phyloP scores from a whole-genome alignment of 2,797 vertebrate species.

The Heterohyrax brucei region DNA sequence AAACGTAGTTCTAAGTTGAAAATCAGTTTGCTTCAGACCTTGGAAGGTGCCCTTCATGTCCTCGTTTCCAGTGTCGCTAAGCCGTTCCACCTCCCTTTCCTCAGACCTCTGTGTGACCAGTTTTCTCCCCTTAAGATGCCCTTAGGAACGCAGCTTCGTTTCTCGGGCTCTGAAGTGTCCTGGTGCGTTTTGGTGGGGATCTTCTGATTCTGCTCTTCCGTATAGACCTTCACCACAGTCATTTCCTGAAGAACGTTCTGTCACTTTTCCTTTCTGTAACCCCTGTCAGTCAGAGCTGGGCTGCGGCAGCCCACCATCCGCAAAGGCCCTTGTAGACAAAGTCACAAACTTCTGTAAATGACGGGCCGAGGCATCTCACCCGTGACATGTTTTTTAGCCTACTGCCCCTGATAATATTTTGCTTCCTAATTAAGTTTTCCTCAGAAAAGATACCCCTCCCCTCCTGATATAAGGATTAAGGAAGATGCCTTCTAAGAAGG shows the following conservation, averaged over 20 bases:
- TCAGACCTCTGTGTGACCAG: not conserved
- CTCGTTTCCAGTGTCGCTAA: not conserved
- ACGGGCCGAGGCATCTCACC: too few relatives aligned
- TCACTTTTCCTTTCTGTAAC: not conserved
- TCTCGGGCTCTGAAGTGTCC: slow-evolving; percentile 36
- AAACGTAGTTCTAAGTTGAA: not conserved
- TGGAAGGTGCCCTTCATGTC: not conserved
- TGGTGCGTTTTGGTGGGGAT: not conserved
- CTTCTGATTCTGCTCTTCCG: not conserved
- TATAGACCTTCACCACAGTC: slow-evolving; percentile 20
- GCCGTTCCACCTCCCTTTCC: not conserved
- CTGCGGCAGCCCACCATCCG: too few relatives aligned
- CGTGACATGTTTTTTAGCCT: too few relatives aligned
- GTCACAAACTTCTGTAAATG: too few relatives aligned
- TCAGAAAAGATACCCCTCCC: too few relatives aligned
- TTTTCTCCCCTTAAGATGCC: not conserved
- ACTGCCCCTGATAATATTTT: too few relatives aligned
- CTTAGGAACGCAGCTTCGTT: slow-evolving; percentile 12
- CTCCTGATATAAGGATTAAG: too few relatives aligned
- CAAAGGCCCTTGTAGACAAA: too few relatives aligned
- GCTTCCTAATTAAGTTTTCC: too few relatives aligned
- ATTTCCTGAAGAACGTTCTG: not conserved
- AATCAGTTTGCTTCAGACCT: slow-evolving; percentile 61
- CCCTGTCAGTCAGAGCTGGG: not conserved
- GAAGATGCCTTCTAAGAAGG: too few relatives aligned